These are phyloP conservation scores for Epirrhoe alternata DNA, from an alignment of 2,888 invertebrate genomes.

Conservation along the genomic window DNA sequence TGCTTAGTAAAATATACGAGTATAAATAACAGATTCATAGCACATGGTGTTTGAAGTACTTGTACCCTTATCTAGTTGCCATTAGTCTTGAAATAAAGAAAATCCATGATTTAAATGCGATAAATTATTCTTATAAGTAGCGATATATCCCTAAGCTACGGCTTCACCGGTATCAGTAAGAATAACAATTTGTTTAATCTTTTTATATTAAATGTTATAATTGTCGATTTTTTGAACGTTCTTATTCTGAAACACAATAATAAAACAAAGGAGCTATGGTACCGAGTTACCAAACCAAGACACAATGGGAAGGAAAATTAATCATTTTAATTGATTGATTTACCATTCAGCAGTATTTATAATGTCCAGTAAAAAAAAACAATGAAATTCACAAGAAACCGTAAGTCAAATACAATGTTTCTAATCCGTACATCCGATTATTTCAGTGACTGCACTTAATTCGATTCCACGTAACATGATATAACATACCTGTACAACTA, in stretches of 20 bases:
- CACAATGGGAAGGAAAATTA: background rate
- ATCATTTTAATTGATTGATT: background rate
- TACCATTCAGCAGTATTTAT: background rate
- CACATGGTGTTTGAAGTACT: too few relatives aligned
- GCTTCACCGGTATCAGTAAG: background rate
- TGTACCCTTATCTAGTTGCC: background rate
- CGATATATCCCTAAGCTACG: background rate
- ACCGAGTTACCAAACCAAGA: background rate
- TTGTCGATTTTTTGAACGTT: background rate
- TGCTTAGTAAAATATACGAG: too few relatives aligned
- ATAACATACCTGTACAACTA: slow-evolving; percentile 50
- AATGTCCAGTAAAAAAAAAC: background rate
- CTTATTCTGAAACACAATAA: background rate
- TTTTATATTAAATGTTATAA: background rate
- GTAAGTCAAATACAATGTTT: slow-evolving; percentile 13
- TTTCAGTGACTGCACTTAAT: slow-evolving; percentile 23
- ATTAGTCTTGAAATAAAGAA: background rate
- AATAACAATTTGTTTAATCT: background rate
- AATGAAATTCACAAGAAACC: background rate
- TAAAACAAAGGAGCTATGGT: background rate
- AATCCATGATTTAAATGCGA: background rate
- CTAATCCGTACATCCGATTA: slow-evolving; percentile 22
- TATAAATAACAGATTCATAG: too few relatives aligned
- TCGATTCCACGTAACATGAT: slow-evolving; percentile 18
- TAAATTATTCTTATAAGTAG: background rate